A percentile compares a stretch with the other conserved stretches of the same genome.
phyloP scores from a whole-genome alignment of 1,140 invertebrate genomes.

The Archivesica marissinica region DNA sequence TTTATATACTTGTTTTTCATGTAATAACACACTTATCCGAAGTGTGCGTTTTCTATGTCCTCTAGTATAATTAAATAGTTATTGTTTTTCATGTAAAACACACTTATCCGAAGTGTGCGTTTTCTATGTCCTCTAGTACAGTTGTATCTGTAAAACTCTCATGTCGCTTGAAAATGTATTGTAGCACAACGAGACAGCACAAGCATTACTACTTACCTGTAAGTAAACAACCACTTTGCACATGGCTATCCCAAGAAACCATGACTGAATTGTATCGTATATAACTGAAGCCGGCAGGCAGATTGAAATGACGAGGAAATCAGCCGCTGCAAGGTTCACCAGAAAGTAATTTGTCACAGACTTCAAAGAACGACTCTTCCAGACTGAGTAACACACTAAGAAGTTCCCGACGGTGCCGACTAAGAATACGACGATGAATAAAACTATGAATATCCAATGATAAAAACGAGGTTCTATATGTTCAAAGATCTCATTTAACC shows the following conservation, averaged over 20 bases:
- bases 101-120: too few species aligned
- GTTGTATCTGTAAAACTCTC: too few species aligned
- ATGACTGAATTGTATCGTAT: conserved; percentile 93
- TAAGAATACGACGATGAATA: conserved; percentile 90
- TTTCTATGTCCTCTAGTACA: too few species aligned
- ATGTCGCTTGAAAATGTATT: too few species aligned
- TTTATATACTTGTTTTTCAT: too few species aligned
- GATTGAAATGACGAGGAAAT: conserved; percentile 94
- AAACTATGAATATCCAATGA: conserved; percentile 73
- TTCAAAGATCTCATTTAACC: conserved; percentile 47
- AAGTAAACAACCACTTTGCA: conserved; percentile 94
- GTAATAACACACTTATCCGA: too few species aligned
- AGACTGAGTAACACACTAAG: conserved; percentile 94
- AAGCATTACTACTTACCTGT: conserved; percentile 92
- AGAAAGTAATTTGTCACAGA: conserved; percentile 97
- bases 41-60: too few species aligned
- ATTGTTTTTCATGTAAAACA: too few species aligned
- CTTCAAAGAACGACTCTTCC: conserved; percentile 92
- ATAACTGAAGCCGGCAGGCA: conserved; percentile 94
- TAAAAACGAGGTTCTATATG: conserved; percentile 69
- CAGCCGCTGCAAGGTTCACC: conserved; percentile 95
- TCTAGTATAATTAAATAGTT: too few species aligned
- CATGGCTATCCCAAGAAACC: conserved; percentile 91
- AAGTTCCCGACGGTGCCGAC: conserved; percentile 93
- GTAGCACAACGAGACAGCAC: too few species aligned